These are phyloP conservation scores for Corythaeola cristata DNA, from an alignment of 2,113 vertebrate species.

Conservation along the genomic window DNA sequence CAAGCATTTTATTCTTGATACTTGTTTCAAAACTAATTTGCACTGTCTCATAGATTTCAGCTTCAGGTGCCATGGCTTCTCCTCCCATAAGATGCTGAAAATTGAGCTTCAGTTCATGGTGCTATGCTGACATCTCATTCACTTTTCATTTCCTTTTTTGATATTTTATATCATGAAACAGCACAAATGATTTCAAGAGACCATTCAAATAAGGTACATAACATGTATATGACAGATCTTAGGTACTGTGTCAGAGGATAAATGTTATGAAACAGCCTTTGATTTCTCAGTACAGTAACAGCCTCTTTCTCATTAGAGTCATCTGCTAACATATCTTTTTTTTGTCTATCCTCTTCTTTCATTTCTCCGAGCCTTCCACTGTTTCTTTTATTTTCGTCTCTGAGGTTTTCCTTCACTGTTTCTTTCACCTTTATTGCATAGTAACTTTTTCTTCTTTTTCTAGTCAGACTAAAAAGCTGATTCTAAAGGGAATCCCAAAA, in stretches of 20 bases:
- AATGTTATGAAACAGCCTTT: not conserved
- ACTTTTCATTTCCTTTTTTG: not conserved
- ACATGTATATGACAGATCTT: not conserved
- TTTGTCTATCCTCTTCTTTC: not conserved
- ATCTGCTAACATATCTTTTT: not conserved
- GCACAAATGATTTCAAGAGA: not conserved
- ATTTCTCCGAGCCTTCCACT: not conserved
- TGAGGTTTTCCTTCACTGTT: not conserved
- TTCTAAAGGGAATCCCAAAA: not conserved
- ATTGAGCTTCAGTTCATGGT: not conserved
- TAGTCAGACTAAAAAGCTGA: not conserved
- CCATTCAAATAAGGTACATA: not conserved
- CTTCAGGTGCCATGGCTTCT: not conserved
- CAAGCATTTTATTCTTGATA: not conserved
- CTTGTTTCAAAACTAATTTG: conserved; percentile 33
- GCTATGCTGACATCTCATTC: not conserved
- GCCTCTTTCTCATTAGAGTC: not conserved
- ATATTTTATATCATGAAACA: not conserved
- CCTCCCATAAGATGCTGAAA: not conserved
- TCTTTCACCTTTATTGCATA: not conserved
- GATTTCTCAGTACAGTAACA: not conserved
- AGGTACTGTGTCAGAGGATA: not conserved
- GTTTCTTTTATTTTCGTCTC: not conserved
- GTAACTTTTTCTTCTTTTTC: not conserved
- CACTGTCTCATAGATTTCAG: not conserved